Base-by-base conservation (phyloP, 2,113 vertebrate species). In the Microtus montanus region DNA sequence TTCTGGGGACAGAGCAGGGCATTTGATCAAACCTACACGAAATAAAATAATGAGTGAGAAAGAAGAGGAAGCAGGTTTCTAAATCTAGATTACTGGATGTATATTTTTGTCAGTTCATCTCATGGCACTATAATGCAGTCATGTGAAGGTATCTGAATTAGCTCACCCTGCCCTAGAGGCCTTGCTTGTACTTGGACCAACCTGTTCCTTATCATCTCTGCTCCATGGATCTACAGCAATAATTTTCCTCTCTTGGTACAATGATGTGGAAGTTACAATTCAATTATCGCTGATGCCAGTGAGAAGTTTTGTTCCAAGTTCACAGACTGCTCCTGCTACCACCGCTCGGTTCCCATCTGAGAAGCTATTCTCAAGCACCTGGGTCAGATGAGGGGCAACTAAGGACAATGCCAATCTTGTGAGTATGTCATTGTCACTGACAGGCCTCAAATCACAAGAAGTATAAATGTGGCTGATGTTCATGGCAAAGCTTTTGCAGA, bases 21-120 rank as follows among this genome's bases (percentile, higher is more conserved):
- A 83, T 93, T 96, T 90, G 94, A 96, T 97, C 90, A 96, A 93
- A 90, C 63, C 4, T 92, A 66, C 78, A 96, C 66, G 93, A 97
- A 96, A 87, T 52, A 82, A 88, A 96, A 96, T 61, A 86, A 92
- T 68, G 70, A 83, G 90, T 82, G 89, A 52, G 10, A 66, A 89
- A 75, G 7, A 26, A 66, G 87, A 14, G 41, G 38, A 78, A 94
- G 33, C 0, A 82, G 49, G 70, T 10, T 3, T 52, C 1, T 1
- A 54, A 92, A 91, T 61, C 28, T 61, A 9, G 1, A 2, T 63
- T 85, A 41, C n/a, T 41, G 38, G 83, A 24, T 28, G 12, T 64
- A 7, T 30, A 44, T n/a, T 71, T 93, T 52, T 24, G 7, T 33
- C 12, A 5, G 24, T 47, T 10, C 63, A 5, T 61, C 35, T 64